phyloP scores from a whole-genome alignment of 1,140 invertebrate genomes.

The Myzus persicae region DNA sequence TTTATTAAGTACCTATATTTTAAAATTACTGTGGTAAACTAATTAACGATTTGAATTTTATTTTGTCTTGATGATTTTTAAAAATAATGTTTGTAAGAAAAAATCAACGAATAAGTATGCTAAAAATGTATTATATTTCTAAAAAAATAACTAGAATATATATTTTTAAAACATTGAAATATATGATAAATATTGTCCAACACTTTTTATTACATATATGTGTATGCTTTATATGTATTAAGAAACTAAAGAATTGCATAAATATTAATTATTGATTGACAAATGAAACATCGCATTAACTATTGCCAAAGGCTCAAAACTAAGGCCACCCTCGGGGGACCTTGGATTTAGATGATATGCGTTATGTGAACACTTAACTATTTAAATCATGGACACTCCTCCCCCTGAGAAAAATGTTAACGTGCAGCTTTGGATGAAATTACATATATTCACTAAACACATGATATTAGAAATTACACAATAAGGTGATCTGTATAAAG shows the following conservation, averaged over 20 bases:
- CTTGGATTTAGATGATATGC: no score
- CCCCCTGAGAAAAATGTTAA: no score
- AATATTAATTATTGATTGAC: background rate
- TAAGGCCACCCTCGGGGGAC: no score
- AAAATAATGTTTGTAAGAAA: background rate
- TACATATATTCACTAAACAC: background rate
- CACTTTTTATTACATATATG: background rate
- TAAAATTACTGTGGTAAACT: no score
- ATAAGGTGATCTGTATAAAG: no score
- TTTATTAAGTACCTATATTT: no score
- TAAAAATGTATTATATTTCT: no score
- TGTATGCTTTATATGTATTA: background rate
- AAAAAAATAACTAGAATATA: no score
- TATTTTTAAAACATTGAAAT: background rate
- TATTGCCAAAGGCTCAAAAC: no score
- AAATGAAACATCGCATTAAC: background rate
- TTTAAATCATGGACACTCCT: no score
- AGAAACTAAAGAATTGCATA: background rate
- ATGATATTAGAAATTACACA: background rate
- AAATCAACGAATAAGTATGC: background rate
- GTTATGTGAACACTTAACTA: no score
- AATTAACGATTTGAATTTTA: background rate
- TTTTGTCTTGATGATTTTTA: background rate
- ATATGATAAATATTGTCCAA: background rate
- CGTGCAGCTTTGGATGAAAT: background rate